Conservation (phyloP, 2,797 vertebrate species). For the Varecia variegata region DNA sequence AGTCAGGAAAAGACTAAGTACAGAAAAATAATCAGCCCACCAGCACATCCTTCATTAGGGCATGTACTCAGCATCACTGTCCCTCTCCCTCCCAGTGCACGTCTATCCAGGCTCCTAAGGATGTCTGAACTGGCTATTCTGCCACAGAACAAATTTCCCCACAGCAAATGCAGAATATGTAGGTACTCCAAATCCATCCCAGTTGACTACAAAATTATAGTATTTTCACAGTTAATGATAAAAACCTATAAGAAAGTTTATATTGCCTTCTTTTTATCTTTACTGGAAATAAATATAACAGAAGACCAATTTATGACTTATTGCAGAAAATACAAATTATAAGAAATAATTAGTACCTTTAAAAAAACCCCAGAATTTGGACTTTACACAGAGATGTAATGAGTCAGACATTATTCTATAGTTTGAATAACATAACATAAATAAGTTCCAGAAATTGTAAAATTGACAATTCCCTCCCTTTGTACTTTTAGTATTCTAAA, state of each 20-base stretch:
- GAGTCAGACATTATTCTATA: not conserved
- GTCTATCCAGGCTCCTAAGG: not conserved
- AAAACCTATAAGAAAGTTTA: conserved; percentile 40
- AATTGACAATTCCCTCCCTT: not conserved
- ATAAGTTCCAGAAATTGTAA: not conserved
- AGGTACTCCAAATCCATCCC: not conserved
- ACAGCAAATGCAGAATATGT: not conserved
- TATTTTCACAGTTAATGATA: not conserved
- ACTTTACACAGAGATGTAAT: not conserved
- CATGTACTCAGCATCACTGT: not conserved
- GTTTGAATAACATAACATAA: not conserved
- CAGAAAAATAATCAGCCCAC: not conserved
- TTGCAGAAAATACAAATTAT: not conserved
- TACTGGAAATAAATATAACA: not conserved
- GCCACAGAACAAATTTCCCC: not conserved
- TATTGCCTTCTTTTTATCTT: not conserved
- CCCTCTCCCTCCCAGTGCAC: not conserved
- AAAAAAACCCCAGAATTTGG: not conserved
- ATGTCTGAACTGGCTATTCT: not conserved
- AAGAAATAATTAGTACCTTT: not conserved
- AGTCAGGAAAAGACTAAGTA: not conserved
- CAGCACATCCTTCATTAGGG: not conserved
- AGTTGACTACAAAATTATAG: not conserved
- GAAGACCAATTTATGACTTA: conserved; percentile 30
- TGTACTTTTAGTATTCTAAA: not conserved